A percentile compares a stretch with the other conserved stretches of the same genome.
These are phyloP conservation scores for Eubucco bourcierii DNA, from an alignment of 2,113 vertebrate genomes.

Conservation along the genomic window DNA sequence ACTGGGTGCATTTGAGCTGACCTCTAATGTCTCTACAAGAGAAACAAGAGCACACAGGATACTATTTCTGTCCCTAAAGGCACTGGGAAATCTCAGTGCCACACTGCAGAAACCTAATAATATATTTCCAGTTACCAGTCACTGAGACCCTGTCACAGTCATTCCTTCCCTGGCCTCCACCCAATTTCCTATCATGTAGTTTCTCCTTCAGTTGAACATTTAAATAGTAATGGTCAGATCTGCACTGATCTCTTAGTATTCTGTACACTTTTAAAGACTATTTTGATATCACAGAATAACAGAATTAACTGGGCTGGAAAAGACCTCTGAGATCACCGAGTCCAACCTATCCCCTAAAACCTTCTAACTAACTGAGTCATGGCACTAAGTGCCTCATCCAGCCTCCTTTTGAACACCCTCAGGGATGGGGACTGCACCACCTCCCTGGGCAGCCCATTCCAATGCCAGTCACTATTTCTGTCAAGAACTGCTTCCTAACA, in stretches of 20 bases:
- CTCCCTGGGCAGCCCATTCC: no score
- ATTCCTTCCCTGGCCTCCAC: background rate
- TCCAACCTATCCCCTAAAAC: no score
- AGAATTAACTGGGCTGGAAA: no score
- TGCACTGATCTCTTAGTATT: constrained; percentile 13
- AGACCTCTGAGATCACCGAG: no score
- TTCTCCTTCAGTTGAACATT: constrained; percentile 47
- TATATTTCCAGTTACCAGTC: constrained; percentile 26
- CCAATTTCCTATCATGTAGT: constrained; percentile 19
- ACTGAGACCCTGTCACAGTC: background rate
- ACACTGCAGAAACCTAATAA: background rate
- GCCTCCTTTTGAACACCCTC: no score
- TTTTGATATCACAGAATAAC: background rate
- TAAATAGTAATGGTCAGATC: constrained; percentile 54
- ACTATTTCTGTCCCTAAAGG: background rate
- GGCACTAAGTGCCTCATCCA: no score
- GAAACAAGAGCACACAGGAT: background rate
- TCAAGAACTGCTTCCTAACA: no score
- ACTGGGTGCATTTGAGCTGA: background rate
- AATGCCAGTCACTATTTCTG: no score
- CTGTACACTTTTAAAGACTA: constrained; percentile 23
- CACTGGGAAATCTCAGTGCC: background rate
- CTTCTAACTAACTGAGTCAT: no score
- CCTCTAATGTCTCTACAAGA: background rate
- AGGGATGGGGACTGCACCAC: no score